Evolutionary conservation across 2,888 invertebrate species (phyloP).

Genomic region (Watsonalla binaria): DNA sequence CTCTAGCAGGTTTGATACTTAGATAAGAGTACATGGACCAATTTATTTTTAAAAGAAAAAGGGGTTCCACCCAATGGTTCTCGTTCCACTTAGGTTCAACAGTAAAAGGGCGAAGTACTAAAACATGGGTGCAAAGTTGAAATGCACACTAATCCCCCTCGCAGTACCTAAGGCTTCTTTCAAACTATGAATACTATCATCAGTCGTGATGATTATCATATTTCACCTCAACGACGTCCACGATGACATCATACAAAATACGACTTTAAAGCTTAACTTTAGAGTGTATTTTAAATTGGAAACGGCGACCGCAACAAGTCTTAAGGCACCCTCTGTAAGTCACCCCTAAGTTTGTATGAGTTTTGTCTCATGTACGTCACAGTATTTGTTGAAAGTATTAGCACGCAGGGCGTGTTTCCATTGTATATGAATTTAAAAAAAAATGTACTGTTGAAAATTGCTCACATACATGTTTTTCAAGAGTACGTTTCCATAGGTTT

Average conservation of each 20-base stretch:
- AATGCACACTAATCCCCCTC: slow-evolving; percentile 55
- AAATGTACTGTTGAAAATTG: neutral
- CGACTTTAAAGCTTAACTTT: slow-evolving; percentile 10
- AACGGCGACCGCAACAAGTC: slow-evolving; percentile 54
- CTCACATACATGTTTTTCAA: neutral
- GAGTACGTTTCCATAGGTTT: no score
- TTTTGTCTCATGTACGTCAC: slow-evolving; percentile 57
- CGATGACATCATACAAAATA: slow-evolving; percentile 2
- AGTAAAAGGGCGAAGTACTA: slow-evolving; percentile 1
- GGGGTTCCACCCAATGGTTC: no score
- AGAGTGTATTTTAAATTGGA: slow-evolving; percentile 10
- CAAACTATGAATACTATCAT: slow-evolving; percentile 72
- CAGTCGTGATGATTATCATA: slow-evolving; percentile 70
- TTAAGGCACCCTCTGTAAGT: slow-evolving; percentile 52
- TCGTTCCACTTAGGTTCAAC: no score
- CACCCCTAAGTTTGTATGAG: slow-evolving; percentile 53
- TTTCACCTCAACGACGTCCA: slow-evolving; percentile 42
- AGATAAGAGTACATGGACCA: no score
- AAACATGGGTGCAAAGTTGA: slow-evolving; percentile 20
- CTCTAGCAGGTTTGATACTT: no score
- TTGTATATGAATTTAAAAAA: slow-evolving; percentile 14
- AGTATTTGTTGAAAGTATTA: slow-evolving; percentile 70
- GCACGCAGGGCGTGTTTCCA: slow-evolving; percentile 30
- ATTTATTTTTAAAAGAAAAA: no score
- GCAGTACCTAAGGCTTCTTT: slow-evolving; percentile 55